Base-by-base conservation (phyloP, 2,113 vertebrate genomes). In the Atractosteus spatula region DNA sequence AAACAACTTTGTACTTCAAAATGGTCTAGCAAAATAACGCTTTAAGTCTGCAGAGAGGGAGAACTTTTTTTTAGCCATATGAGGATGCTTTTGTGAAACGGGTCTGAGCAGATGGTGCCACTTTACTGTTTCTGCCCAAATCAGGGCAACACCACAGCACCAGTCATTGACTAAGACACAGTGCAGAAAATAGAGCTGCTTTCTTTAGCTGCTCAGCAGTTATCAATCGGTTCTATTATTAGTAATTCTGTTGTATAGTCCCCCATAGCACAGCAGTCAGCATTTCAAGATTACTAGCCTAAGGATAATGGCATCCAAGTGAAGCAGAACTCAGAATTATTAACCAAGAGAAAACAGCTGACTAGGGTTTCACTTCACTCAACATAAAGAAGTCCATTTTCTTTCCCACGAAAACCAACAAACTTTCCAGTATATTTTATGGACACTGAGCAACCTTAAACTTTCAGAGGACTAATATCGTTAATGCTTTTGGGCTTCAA, bases 231-330 rank as follows among this genome's bases (percentile, higher is more conserved):
- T 13, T 8, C 57, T 59, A 59, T 59, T 59, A 59, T 59, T 59
- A 59, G 57, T 6, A 13, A 59, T 59, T 59, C 4, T 5, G n/a
- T 59, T 13, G 57, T 59, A n/a, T 14, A n/a, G 57, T n/a, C 14
- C n/a, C 57, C 57, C 57, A 59, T 59, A 59, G 57, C 3, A 13
- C n/a, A 4, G 59, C 68, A 73, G 71, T 72, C 69, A 62, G 59
- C 57, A 62, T 55, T 69, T 81, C 76, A 78, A 83, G 78, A 78
- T 83, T 76, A 78, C 72, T 77, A 14, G 62, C 71, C 71, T 56
- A n/a, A 56, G 71, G 51, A 72, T 41, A 55, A 64, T 17, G 13
- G 8, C 17, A 55, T 3, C 16, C 62, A 56, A 71, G 44, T 66
- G 54, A 74, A 61, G 51, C 45, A 71, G 51, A 17, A 59, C 7